Evolutionary conservation across 2,797 vertebrate species (phyloP).

Genomic region (Sphaeramia orbicularis): DNA sequence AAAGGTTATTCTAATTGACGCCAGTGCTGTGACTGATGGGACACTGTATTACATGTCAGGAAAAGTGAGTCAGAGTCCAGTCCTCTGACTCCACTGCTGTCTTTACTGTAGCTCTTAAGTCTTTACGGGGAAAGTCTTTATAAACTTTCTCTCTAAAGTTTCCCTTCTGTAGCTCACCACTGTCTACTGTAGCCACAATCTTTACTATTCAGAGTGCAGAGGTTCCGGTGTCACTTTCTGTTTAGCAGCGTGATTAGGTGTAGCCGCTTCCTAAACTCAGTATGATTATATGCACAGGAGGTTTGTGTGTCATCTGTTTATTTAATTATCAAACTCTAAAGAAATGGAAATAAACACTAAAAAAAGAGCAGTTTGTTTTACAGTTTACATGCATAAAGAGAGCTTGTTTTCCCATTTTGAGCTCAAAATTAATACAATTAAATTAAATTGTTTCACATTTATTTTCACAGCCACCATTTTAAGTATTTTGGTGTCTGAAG

Average conservation of each 20-base stretch:
- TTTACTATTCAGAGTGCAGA: constrained; percentile 24
- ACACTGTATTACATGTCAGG: constrained; percentile 1
- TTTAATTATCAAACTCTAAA: too few relatives aligned
- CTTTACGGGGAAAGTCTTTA: neutral
- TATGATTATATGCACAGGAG: too few relatives aligned
- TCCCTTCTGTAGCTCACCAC: constrained; percentile 35
- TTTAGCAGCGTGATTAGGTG: neutral
- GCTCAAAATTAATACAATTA: too few relatives aligned
- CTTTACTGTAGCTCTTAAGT: constrained; percentile 38
- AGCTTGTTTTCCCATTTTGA: too few relatives aligned
- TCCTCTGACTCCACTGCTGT: constrained; percentile 5
- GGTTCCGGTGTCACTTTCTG: constrained; percentile 10
- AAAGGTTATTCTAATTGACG: neutral
- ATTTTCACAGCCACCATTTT: too few relatives aligned
- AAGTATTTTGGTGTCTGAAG: too few relatives aligned
- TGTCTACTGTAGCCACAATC: constrained; percentile 47
- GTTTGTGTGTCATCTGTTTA: too few relatives aligned
- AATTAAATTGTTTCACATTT: too few relatives aligned
- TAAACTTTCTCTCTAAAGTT: constrained; percentile 11
- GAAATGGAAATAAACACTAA: too few relatives aligned
- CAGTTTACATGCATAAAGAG: too few relatives aligned
- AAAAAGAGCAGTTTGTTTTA: too few relatives aligned
- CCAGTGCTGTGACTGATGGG: neutral
- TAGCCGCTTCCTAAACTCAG: neutral
- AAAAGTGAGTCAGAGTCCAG: neutral